Evolutionary conservation across 2,113 vertebrate species (phyloP).

Genomic region (Salvelinus sp.): DNA sequence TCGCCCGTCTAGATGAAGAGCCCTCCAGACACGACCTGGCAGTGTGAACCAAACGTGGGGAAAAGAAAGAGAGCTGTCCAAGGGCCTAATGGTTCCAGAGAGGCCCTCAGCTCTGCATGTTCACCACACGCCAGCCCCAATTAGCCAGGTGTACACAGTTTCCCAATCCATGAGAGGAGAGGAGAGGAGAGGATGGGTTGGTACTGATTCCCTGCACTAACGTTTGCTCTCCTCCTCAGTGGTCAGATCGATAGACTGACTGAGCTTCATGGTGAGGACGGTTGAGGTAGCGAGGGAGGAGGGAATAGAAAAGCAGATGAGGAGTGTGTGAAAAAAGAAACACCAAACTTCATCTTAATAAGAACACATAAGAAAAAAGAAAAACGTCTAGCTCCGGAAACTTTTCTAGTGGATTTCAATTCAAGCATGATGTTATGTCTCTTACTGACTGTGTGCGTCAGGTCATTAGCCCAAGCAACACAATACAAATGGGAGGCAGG

Average conservation of each 20-base stretch:
- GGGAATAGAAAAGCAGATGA: background rate
- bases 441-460: conserved; percentile 5
- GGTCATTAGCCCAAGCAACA: background rate
- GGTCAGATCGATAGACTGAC: conserved; percentile 48
- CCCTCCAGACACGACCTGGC: conserved; percentile 54
- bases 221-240: conserved; percentile 44
- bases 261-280: background rate
- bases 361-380: no score
- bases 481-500: conserved; percentile 15
- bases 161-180: conserved; percentile 45
- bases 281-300: no score
- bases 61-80: conserved; percentile 52
- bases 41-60: conserved; percentile 38
- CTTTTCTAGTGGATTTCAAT: no score
- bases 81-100: conserved; percentile 63
- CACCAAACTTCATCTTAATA: no score
- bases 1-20: conserved; percentile 46
- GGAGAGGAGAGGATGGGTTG: background rate
- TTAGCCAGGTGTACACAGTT: conserved; percentile 65
- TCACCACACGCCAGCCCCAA: conserved; percentile 60
- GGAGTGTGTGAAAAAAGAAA: background rate
- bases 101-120: conserved; percentile 59
- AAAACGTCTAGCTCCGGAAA: no score
- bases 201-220: conserved; percentile 48
- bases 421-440: background rate